A percentile compares a stretch with the other conserved stretches of the same genome.
phyloP scores from a whole-genome alignment of 2,888 invertebrate genomes.

The Nomada flava region DNA sequence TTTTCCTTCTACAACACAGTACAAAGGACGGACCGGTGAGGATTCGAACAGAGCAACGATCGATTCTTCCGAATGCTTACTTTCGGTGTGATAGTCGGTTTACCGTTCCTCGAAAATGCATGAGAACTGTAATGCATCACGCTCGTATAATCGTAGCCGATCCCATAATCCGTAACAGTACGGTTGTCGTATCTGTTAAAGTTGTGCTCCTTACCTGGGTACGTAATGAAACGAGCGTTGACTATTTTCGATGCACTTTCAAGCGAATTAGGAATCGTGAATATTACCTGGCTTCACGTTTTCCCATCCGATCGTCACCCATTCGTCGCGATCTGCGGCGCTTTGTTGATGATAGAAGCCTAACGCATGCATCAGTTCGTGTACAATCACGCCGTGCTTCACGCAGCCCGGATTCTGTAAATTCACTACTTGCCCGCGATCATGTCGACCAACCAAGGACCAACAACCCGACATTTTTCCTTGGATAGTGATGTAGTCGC shows the following conservation, averaged over 20 bases:
- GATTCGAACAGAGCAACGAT: too few relatives aligned
- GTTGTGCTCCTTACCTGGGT: conserved; percentile 86
- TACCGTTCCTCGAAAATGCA: conserved; percentile 89
- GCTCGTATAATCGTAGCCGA: conserved; percentile 89
- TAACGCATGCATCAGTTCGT: conserved; percentile 92
- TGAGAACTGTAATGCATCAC: conserved; percentile 90
- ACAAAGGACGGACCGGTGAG: background rate
- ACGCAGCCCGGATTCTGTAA: conserved; percentile 84
- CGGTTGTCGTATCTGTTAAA: conserved; percentile 89
- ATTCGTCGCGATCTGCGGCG: conserved; percentile 91
- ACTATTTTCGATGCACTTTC: background rate
- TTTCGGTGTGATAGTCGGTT: conserved; percentile 88
- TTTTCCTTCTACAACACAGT: conserved; percentile 81
- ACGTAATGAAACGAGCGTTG: too few relatives aligned
- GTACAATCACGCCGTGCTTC: conserved; percentile 85
- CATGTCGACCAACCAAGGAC: conserved; percentile 88
- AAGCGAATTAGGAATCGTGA: background rate
- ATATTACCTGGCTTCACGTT: conserved; percentile 87
- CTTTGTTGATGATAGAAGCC: conserved; percentile 95
- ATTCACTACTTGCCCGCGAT: conserved; percentile 87
- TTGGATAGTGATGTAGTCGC: conserved; percentile 86
- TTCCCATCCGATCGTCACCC: conserved; percentile 90
- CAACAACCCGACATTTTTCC: conserved; percentile 87
- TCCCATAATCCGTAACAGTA: conserved; percentile 88
- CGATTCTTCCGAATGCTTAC: conserved; percentile 71